Evolutionary conservation across 2,797 vertebrate species (phyloP).

Genomic region (Anableps anableps): DNA sequence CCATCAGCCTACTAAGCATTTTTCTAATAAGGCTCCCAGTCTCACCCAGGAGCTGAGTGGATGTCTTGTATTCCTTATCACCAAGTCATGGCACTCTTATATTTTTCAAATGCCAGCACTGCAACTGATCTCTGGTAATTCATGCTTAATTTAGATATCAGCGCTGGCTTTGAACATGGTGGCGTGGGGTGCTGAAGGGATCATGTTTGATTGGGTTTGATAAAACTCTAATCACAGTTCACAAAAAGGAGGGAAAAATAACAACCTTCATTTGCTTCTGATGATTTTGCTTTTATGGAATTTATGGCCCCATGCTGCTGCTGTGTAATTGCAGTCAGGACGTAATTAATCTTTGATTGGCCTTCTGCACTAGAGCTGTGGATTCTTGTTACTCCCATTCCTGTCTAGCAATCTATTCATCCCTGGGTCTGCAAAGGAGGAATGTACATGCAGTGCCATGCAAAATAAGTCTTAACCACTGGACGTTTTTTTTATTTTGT

Average conservation of each 20-base stretch:
- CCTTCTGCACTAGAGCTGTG: constrained; percentile 28
- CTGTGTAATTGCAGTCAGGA: constrained; percentile 45
- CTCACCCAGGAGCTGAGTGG: constrained; percentile 61
- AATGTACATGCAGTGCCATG: constrained; percentile 12
- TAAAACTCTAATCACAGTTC: constrained; percentile 57
- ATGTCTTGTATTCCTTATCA: constrained; percentile 59
- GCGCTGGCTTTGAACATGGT: constrained; percentile 44
- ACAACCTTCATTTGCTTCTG: constrained; percentile 39
- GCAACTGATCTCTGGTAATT: constrained; percentile 47
- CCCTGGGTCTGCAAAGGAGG: constrained; percentile 2
- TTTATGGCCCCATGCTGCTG: constrained; percentile 48
- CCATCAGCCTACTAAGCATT: constrained; percentile 75
- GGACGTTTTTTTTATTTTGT: neutral
- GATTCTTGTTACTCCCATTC: constrained; percentile 36
- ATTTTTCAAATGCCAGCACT: constrained; percentile 38
- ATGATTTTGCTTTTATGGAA: constrained; percentile 52
- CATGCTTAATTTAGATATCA: constrained; percentile 41
- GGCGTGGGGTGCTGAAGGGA: constrained; percentile 40
- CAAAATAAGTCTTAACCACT: neutral
- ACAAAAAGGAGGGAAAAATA: constrained; percentile 20
- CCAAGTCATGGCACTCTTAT: constrained; percentile 47
- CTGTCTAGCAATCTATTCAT: constrained; percentile 6
- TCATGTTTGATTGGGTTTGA: constrained; percentile 59
- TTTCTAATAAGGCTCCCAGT: constrained; percentile 66
- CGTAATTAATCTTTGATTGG: constrained; percentile 57